These are phyloP conservation scores for Erpobdella octoculata DNA, from an alignment of 2,888 invertebrate genomes.

Conservation along the genomic window DNA sequence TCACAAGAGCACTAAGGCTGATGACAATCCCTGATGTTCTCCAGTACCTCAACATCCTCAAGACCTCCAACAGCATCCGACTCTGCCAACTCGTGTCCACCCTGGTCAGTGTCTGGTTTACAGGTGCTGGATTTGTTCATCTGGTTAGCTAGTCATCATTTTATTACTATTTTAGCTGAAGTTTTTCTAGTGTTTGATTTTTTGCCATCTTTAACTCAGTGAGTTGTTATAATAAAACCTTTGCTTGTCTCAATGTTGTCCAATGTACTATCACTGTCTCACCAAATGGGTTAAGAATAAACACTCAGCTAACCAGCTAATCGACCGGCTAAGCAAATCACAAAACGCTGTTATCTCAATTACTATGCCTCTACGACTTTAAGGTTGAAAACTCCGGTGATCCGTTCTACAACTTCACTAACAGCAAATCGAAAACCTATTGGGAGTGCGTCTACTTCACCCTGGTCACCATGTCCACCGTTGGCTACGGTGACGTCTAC, in stretches of 20 bases:
- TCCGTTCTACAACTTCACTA: constrained; percentile 82
- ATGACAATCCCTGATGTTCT: constrained; percentile 99
- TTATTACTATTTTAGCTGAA: not conserved
- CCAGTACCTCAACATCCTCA: constrained; percentile 99
- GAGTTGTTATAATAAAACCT: not conserved
- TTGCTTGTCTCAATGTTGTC: too few relatives aligned
- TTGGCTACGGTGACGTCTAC: constrained; percentile 98
- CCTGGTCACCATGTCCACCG: constrained; percentile 99
- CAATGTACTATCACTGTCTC: too few relatives aligned
- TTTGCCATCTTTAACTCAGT: not conserved
- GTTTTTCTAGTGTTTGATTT: not conserved
- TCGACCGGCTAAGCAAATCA: too few relatives aligned
- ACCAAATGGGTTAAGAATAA: too few relatives aligned
- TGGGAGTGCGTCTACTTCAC: constrained; percentile 99
- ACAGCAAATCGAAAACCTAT: constrained; percentile 86
- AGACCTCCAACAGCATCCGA: constrained; percentile 99
- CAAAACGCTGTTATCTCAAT: too few relatives aligned
- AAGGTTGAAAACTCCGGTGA: constrained; percentile 97
- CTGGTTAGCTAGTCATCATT: constrained; percentile 14
- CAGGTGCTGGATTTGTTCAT: constrained; percentile 90
- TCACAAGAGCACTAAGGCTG: constrained; percentile 96
- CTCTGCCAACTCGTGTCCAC: constrained; percentile 99
- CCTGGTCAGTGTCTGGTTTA: constrained; percentile 99
- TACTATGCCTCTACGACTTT: not conserved
- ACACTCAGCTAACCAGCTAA: too few relatives aligned